Base-by-base conservation (phyloP, 2,113 vertebrate species). In the Malaclemys terrapin region DNA sequence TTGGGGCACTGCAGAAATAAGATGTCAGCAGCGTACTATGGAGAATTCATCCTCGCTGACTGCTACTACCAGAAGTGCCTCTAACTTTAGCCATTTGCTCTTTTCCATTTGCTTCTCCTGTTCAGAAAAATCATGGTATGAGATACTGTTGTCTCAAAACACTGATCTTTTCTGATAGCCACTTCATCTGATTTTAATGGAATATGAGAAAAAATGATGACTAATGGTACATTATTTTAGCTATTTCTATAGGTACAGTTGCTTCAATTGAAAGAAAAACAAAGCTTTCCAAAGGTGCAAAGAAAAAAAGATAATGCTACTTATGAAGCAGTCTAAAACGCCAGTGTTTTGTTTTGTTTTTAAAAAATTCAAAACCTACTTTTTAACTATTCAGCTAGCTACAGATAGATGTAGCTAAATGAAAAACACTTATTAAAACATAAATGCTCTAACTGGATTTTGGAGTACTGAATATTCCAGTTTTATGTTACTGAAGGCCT, bases 281-380 rank as follows among this genome's bases (percentile, higher is more conserved):
- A 24, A 83, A 19, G 1, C 35, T 86, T 29, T 50, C 24, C 27
- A 0, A 45, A 83, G 12, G 45, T 31, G 57, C 45, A 82, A 38
- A 31, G 19, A 82, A 1, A 62, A n/a, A 54, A 47, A 24, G 22
- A 57, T 27, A 57, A 57, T 20, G 0, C 3, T n/a, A 49, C 3
- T 84, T 11, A 84, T 84, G 47, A 72, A 83, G 62, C 11, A 35
- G 11, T 90, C 16, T 82, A 72, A 59, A 1, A n/a, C 20, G 69
- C 27, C 57, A 29, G 13, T 62, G 27, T 62, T 4, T 42, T 42
- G 42, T 42, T 42, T 42, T 42, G 42, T 42, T 91, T 75, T 65
- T 0, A 16, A 89, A 31, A 79, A 3, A 47, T 35, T 17, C 12
- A 59, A 27, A 17, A 3, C 1, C 1, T 84, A 9, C 0, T 0